Conservation (phyloP, 2,797 vertebrate genomes). For the Sphenopsis melanotis region DNA sequence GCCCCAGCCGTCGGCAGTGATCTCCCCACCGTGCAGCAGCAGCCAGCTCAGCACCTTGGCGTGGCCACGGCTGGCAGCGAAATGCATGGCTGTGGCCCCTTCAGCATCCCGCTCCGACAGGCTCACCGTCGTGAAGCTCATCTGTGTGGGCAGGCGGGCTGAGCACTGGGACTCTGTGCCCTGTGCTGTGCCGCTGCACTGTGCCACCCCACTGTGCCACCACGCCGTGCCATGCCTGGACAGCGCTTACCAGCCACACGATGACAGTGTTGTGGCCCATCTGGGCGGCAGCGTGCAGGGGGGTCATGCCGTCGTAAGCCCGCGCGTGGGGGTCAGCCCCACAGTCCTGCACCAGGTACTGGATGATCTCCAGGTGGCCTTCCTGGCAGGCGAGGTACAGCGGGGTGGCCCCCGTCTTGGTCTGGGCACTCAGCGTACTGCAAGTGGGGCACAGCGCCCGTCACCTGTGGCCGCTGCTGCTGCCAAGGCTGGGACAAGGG, state of each 20-base stretch:
- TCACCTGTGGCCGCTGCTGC: background rate
- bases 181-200: background rate
- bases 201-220: background rate
- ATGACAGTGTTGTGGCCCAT: slow-evolving; percentile 96
- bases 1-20: slow-evolving; percentile 86
- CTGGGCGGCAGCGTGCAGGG: slow-evolving; percentile 93
- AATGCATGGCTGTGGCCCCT: slow-evolving; percentile 95
- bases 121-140: slow-evolving; percentile 88
- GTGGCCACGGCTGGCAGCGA: slow-evolving; percentile 92
- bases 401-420: slow-evolving; percentile 96
- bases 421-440: slow-evolving; percentile 90
- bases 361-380: slow-evolving; percentile 93
- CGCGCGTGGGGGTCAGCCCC: slow-evolving; percentile 84
- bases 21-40: slow-evolving; percentile 93
- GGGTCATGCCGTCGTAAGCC: slow-evolving; percentile 93
- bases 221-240: fast-evolving
- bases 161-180: background rate
- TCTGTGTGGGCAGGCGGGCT: slow-evolving; percentile 61
- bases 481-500: fast-evolving
- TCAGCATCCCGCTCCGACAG: slow-evolving; percentile 85
- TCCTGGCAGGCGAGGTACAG: slow-evolving; percentile 98
- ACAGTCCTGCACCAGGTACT: slow-evolving; percentile 94
- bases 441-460: background rate
- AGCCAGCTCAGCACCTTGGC: slow-evolving; percentile 97
- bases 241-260: slow-evolving; percentile 89